Conservation (phyloP, 1,140 invertebrate genomes). For the Nylanderia fulva region DNA sequence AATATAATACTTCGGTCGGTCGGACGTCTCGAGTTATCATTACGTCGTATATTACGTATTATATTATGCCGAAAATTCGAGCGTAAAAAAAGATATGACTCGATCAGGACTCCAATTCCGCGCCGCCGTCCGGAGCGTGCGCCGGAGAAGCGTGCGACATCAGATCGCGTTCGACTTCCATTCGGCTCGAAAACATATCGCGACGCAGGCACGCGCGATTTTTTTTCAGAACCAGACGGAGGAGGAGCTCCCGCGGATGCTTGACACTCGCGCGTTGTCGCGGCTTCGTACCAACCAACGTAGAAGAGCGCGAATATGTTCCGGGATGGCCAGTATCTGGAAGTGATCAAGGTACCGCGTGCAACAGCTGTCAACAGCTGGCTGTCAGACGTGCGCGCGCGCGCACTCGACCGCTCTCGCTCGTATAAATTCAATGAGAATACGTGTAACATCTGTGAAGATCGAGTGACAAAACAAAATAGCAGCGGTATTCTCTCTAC, state of each 20-base stretch:
- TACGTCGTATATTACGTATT: not conserved
- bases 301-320: conserved; percentile 67
- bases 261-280: not conserved
- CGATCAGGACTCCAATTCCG: not conserved
- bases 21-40: too few relatives aligned
- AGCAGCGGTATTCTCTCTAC: conserved; percentile 9
- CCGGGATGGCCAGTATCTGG: conserved; percentile 76
- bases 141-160: not conserved
- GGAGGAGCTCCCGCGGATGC: not conserved
- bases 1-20: too few relatives aligned
- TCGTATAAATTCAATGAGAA: not conserved
- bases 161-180: not conserved
- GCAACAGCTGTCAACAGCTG: conserved; percentile 73
- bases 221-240: not conserved
- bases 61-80: not conserved
- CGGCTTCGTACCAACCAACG: not conserved
- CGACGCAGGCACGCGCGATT: not conserved
- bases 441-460: conserved; percentile 11
- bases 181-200: not conserved
- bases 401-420: not conserved
- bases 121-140: conserved; percentile 19
- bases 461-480: conserved; percentile 36
- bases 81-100: conserved; percentile 19
- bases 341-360: conserved; percentile 76
- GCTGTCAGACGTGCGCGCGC: conserved; percentile 26